phyloP scores from a whole-genome alignment of 2,113 vertebrate species.

The Ancistrus triradiatus region DNA sequence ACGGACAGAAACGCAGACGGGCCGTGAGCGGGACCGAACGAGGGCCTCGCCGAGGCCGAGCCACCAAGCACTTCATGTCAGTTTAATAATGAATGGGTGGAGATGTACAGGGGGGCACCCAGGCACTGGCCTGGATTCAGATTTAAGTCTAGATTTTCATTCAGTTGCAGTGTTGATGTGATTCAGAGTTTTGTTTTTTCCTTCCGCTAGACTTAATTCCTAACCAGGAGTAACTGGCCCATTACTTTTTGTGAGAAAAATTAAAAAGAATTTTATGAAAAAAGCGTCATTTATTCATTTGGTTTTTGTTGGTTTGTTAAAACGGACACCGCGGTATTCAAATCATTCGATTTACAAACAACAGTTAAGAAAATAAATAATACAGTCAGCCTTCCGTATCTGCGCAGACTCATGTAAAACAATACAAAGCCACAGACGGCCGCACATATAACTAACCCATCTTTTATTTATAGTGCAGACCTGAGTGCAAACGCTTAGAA shows the following conservation, averaged over 20 bases:
- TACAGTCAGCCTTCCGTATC: no score
- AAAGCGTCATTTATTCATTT: background rate
- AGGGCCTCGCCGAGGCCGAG: conserved; percentile 3
- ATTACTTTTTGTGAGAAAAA: conserved; percentile 1
- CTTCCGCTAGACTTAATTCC: conserved; percentile 14
- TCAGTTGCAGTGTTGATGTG: conserved; percentile 21
- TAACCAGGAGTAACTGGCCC: conserved; percentile 10
- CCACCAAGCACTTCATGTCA: conserved; percentile 45
- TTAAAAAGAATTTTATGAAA: conserved; percentile 39
- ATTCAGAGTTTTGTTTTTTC: background rate
- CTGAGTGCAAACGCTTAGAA: no score
- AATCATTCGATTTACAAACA: no score
- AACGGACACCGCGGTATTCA: no score
- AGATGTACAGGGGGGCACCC: conserved; percentile 38
- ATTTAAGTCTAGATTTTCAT: conserved; percentile 32
- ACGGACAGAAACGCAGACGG: conserved; percentile 32
- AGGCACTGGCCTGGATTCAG: conserved; percentile 22
- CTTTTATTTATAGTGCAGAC: no score
- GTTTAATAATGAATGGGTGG: conserved; percentile 31
- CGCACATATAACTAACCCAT: no score
- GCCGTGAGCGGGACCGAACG: conserved; percentile 23
- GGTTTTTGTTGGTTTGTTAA: background rate
- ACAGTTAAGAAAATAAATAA: no score
- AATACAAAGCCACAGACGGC: no score
- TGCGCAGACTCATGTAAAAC: no score